Base-by-base conservation (phyloP, 2,888 invertebrate genomes). In the Glomeris marginata region DNA sequence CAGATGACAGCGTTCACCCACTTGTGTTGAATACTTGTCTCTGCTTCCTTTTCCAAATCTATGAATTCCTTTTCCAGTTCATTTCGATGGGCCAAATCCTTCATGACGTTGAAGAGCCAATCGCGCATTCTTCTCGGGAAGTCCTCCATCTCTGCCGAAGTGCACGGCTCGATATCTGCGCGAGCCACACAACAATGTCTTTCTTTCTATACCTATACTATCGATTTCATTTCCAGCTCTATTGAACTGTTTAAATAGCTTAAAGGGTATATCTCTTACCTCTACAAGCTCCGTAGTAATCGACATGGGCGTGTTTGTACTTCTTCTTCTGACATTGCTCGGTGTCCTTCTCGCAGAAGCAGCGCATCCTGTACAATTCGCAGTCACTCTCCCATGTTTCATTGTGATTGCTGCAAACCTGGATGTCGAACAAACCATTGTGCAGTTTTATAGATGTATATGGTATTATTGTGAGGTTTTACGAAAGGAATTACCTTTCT, bases 31-130 rank as follows among this genome's bases (percentile, higher is more conserved):
- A 51, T 41, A 20, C 49, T 43, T 43, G 46, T 55, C 72, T 91
- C 90, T 36, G 90, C 88, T 70, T 90, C 88, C 58, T 81, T 75
- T 71, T 91, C 81, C 82, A 90, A 80, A 67, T 78, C 75, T 68
- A 83, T 72, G 69, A 83, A 91, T 66, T 87, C 81, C 47, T 82
- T 76, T 15, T 81, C 77, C 36, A 90, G 74, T 68, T 88, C 87
- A 62, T 81, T 76, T 54, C 88, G 78, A 69, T 87, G 86, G 51
- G 91, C 91, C 71, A 91, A 73, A 71, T 91, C 90, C 58, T 87
- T 79, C 91, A 92, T 91, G 56, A 95, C 84, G 77, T 91, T 90
- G 76, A 90, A 94, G 47, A 97, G 79, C 95, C 95, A 97, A 68
- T 95, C 92, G 58, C 91, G 81, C 92, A 97, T 94, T 64, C 95